phyloP scores from a whole-genome alignment of 2,797 vertebrate species.

The Hypotaenidia philippensis region DNA sequence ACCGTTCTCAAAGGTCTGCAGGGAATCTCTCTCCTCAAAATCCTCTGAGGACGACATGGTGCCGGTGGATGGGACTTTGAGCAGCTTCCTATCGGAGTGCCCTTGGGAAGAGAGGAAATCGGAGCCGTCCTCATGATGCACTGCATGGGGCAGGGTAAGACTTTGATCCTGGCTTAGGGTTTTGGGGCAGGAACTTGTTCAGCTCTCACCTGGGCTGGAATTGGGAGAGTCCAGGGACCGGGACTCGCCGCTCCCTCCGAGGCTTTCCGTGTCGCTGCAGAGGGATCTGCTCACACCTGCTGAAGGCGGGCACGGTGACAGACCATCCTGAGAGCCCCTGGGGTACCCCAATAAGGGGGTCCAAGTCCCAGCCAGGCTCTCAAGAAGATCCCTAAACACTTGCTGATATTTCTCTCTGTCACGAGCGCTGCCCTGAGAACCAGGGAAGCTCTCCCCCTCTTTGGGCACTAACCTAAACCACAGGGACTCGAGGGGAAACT shows the following conservation, averaged over 20 bases:
- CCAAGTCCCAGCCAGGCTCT: neutral
- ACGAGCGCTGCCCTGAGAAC: neutral
- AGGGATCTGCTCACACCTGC: conserved; percentile 46
- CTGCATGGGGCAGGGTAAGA: fast-evolving
- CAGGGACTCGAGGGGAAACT: neutral
- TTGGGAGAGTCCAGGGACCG: conserved; percentile 81
- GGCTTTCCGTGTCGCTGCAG: conserved; percentile 86
- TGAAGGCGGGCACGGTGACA: neutral
- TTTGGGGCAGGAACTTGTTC: neutral
- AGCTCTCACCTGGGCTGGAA: conserved; percentile 88
- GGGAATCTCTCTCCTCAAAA: conserved; percentile 87
- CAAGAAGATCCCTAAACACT: neutral
- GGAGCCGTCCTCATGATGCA: fast-evolving
- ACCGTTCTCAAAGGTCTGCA: conserved; percentile 81
- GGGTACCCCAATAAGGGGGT: neutral
- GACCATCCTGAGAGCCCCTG: neutral
- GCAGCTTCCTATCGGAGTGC: conserved; percentile 72
- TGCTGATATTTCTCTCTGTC: neutral
- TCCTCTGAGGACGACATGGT: conserved; percentile 89
- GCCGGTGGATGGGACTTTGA: conserved; percentile 84
- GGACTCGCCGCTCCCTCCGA: conserved; percentile 86
- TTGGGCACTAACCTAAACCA: neutral
- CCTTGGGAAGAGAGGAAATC: conserved; percentile 67
- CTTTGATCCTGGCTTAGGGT: fast-evolving
- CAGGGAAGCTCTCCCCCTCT: neutral